Conservation (phyloP, 2,113 vertebrate genomes). For the Coregonus clupeaformis region DNA sequence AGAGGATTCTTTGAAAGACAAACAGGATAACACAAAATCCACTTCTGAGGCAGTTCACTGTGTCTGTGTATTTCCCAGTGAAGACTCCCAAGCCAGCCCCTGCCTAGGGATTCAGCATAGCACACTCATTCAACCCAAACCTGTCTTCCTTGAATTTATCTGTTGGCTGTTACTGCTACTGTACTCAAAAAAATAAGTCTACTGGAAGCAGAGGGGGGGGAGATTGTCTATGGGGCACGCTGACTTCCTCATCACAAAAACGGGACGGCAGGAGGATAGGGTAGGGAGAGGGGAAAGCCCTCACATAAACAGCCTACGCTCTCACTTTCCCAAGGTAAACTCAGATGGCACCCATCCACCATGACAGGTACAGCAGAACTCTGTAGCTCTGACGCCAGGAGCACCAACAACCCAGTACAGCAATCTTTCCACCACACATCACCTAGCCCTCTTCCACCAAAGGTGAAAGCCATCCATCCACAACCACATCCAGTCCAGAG, state of each 20-base stretch:
- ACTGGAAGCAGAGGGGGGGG: conserved; percentile 19
- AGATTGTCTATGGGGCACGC: conserved; percentile 55
- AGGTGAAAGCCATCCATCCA: conserved; percentile 62
- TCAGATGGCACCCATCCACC: conserved; percentile 54
- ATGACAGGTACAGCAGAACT: not conserved
- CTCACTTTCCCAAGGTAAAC: conserved; percentile 44
- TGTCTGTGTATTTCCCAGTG: conserved; percentile 25
- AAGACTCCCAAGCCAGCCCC: conserved; percentile 42
- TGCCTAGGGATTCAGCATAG: conserved; percentile 19
- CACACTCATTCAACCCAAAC: conserved; percentile 46
- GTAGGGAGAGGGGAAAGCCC: conserved; percentile 44
- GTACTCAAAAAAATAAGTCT: conserved; percentile 68
- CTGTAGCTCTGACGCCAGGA: conserved; percentile 15
- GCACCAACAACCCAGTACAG: conserved; percentile 17
- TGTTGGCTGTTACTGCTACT: conserved; percentile 41
- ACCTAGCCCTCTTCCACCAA: not conserved
- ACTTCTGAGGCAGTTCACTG: not conserved
- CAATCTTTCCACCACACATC: conserved; percentile 31
- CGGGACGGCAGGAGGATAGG: conserved; percentile 31
- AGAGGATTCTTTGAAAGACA: conserved; percentile 42
- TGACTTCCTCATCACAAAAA: conserved; percentile 61
- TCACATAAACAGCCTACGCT: conserved; percentile 58
- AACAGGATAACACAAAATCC: conserved; percentile 57
- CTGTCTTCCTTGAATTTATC: conserved; percentile 62
- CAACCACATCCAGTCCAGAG: conserved; percentile 45